Evolutionary conservation across 1,140 invertebrate species (phyloP), one percentile per base, ranked within the genome.

Genomic region (Ceratina japonica): DNA sequence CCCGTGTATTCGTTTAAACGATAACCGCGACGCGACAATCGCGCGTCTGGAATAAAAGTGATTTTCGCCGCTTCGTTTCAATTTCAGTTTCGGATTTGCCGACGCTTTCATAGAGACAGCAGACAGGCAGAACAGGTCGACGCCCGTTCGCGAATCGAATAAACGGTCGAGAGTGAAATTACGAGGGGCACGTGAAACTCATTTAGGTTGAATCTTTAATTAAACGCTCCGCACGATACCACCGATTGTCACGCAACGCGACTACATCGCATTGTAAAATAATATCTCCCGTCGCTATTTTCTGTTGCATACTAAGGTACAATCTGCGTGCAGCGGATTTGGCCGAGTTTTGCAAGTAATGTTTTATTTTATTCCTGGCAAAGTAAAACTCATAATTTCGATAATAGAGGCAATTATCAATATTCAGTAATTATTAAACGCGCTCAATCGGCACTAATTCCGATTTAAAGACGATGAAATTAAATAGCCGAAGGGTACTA

Each of bases 171-270:
- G 56, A 69, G 73, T 16, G 59, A 85, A 86, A 73, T 89, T 87
- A 87, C 76, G 79, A 86, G 77, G 77, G 68, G 64, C 74, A 74
- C 71, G 84, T 27, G 69, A 87, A 89, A 85, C 85, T 88, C 83
- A 81, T 89, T 88, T 81, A 31, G 79, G 79, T 63, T 83, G 83
- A 81, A 66, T 89, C 84, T 85, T 81, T 84, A 88, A 89, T 87
- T 86, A 87, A 86, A 85, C 80, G 74, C 75, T 51, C 82, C 63
- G 31, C 72, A 27, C 52, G 75, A 76, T 52, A 56, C 44, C 56
- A 63, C 27, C 77, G 58, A 84, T 84, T 80, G 76, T 76, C 56
- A 52, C 22, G 56, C 62, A 24, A 27, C 65, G 27, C 68, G 54
- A 27, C 22, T 54, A 4, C 37, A 49, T 59, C 64, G 51, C 56